Evolutionary conservation across 2,888 invertebrate species (phyloP).

Genomic region (Caenorhabditis drosophilae): DNA sequence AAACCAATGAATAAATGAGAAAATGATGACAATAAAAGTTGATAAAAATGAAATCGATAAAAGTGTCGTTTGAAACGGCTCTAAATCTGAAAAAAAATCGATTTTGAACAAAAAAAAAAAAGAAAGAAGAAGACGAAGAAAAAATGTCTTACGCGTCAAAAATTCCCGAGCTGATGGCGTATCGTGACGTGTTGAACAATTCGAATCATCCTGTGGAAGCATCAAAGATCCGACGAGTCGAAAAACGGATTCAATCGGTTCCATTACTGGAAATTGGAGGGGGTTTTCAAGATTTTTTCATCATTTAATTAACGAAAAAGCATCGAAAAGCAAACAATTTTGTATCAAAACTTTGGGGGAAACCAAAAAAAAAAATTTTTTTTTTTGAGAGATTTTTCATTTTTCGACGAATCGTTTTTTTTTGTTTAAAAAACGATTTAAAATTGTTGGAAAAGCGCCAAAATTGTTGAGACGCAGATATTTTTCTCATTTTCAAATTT

Average conservation of each 20-base stretch:
- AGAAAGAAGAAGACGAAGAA: too few species aligned
- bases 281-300: too few species aligned
- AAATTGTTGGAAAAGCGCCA: too few species aligned
- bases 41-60: slow-evolving; percentile 51
- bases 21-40: slow-evolving; percentile 44
- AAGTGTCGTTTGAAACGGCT: slow-evolving; percentile 55
- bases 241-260: slow-evolving; percentile 23
- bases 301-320: too few species aligned
- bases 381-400: neutral
- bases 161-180: slow-evolving; percentile 50
- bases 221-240: slow-evolving; percentile 39
- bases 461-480: too few species aligned
- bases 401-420: neutral
- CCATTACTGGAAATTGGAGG: too few species aligned
- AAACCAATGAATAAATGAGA: slow-evolving; percentile 56
- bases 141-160: slow-evolving; percentile 46
- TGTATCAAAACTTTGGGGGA: too few species aligned
- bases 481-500: too few species aligned
- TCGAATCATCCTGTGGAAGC: slow-evolving; percentile 42
- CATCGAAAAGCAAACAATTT: too few species aligned
- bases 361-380: too few species aligned
- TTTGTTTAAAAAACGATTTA: too few species aligned
- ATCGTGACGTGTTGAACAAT: slow-evolving; percentile 43
- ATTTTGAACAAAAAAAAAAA: neutral
- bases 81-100: slow-evolving; percentile 39